Conservation (phyloP, 2,888 invertebrate species). For the Tinea pellionella region DNA sequence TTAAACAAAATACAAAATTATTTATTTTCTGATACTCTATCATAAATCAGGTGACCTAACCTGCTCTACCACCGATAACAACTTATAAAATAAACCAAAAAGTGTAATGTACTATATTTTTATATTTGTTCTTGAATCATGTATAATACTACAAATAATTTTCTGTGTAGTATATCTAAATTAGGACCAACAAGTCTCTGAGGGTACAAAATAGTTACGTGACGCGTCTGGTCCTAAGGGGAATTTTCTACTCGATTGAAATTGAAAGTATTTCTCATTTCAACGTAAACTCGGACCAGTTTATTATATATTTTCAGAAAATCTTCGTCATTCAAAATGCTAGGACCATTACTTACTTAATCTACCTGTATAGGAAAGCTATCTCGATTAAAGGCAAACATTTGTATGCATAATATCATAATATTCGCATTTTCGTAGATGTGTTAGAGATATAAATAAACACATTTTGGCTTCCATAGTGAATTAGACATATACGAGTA, state of each 20-base stretch:
- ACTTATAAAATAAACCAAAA: too few species aligned
- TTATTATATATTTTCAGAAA: slow-evolving; percentile 45
- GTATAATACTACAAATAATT: too few species aligned
- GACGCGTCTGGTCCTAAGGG: too few species aligned
- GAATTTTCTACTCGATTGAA: not conserved
- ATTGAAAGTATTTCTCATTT: not conserved
- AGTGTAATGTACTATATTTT: too few species aligned
- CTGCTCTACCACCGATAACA: too few species aligned
- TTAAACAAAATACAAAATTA: too few species aligned
- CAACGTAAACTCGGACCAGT: slow-evolving; percentile 42
- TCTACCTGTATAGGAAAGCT: slow-evolving; percentile 38
- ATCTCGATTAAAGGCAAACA: slow-evolving; percentile 42
- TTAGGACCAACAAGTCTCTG: too few species aligned
- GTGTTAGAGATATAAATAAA: slow-evolving; percentile 39
- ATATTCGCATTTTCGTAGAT: slow-evolving; percentile 37
- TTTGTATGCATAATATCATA: slow-evolving; percentile 21
- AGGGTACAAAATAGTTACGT: too few species aligned
- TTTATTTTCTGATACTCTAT: too few species aligned
- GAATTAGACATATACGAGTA: slow-evolving; percentile 7
- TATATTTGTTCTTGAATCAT: too few species aligned
- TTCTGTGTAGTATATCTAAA: too few species aligned
- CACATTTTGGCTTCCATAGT: slow-evolving; percentile 63
- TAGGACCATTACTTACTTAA: slow-evolving; percentile 47
- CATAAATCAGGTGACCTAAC: too few species aligned
- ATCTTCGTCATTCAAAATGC: slow-evolving; percentile 26